These are phyloP conservation scores for Actinemys pallida DNA, from an alignment of 2,113 vertebrate species.

Conservation along the genomic window DNA sequence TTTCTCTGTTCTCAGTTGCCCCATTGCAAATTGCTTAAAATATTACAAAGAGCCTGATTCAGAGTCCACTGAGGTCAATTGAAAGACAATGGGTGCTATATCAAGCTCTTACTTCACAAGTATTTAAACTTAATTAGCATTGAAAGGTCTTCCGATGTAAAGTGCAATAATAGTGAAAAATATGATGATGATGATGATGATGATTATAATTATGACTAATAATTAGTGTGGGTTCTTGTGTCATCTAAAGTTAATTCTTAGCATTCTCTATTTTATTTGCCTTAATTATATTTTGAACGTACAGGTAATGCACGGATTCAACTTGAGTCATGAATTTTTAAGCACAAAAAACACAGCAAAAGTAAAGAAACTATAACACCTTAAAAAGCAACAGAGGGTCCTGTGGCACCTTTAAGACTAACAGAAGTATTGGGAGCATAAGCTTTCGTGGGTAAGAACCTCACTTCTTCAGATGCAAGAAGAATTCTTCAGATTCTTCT, in stretches of 20 bases:
- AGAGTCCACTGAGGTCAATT: not conserved
- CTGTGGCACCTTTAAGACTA: too few species aligned
- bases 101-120: constrained; percentile 7
- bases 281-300: constrained; percentile 28
- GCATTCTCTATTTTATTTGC: not conserved
- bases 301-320: not conserved
- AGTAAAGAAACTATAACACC: not conserved
- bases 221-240: constrained; percentile 23
- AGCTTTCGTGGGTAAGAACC: too few species aligned
- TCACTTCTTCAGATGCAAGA: too few species aligned
- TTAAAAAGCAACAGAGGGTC: too few species aligned
- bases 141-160: constrained; percentile 23
- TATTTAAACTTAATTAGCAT: not conserved
- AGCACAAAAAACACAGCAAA: not conserved
- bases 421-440: too few species aligned
- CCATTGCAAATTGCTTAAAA: not conserved
- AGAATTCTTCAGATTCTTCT: too few species aligned
- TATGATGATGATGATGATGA: not conserved
- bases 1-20: not conserved
- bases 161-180: not conserved
- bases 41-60: not conserved
- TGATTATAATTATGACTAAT: constrained; percentile 7
- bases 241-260: constrained; percentile 42
- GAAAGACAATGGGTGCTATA: not conserved
- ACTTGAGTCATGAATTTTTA: not conserved